Conservation (phyloP, 2,888 invertebrate species). For the Parnassius mnemosyne region DNA sequence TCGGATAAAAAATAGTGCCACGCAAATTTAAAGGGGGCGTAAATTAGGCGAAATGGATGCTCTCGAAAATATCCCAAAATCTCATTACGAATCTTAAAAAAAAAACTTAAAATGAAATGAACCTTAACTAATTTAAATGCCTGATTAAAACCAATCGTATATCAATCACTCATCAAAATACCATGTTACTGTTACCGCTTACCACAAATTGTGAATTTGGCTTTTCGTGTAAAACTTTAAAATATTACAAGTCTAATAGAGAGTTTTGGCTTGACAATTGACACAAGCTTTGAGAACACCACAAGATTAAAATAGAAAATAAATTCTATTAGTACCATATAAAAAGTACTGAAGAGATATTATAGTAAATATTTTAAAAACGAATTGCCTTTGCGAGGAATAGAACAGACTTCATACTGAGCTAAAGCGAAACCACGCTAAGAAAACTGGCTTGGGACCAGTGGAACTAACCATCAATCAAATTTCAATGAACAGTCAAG, state of each 20-base stretch:
- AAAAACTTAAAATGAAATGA: neutral
- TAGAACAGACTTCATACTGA: slow-evolving; percentile 28
- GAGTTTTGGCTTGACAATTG: slow-evolving; percentile 34
- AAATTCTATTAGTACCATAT: slow-evolving; percentile 44
- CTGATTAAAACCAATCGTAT: slow-evolving; percentile 6
- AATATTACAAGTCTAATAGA: slow-evolving; percentile 18
- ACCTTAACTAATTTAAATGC: neutral
- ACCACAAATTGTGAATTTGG: slow-evolving; percentile 9
- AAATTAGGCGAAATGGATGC: slow-evolving; percentile 2
- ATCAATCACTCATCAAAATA: slow-evolving; percentile 11
- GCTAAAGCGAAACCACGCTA: slow-evolving; percentile 32
- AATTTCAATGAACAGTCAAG: slow-evolving; percentile 7
- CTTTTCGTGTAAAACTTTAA: slow-evolving; percentile 1
- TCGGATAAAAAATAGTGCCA: slow-evolving; percentile 41
- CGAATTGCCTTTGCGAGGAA: slow-evolving; percentile 61
- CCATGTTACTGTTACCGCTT: slow-evolving; percentile 3
- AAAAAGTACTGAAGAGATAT: slow-evolving; percentile 48
- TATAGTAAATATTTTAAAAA: slow-evolving; percentile 54
- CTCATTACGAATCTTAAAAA: neutral
- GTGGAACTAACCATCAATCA: slow-evolving; percentile 26
- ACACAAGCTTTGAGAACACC: slow-evolving; percentile 34
- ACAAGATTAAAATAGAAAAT: slow-evolving; percentile 24
- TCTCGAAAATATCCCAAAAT: neutral
- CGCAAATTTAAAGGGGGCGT: slow-evolving; percentile 31
- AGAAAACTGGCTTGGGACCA: slow-evolving; percentile 41